phyloP scores from a whole-genome alignment of 2,113 vertebrate species.

The Antechinus flavipes region DNA sequence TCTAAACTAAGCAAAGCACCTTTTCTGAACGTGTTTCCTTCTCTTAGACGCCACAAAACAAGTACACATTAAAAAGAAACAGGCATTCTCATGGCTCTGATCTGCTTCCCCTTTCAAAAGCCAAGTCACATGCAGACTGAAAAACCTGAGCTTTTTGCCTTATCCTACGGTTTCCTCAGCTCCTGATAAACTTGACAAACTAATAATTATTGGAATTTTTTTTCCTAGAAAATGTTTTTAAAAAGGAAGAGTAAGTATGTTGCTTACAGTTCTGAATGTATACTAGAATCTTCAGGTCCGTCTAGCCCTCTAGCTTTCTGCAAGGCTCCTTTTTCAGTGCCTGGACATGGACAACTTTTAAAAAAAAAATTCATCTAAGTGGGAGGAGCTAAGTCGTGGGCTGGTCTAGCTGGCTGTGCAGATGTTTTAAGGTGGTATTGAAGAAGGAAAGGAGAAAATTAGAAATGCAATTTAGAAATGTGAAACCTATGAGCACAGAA shows the following conservation, averaged over 20 bases:
- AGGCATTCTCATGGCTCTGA: not conserved
- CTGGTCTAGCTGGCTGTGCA: conserved; percentile 15
- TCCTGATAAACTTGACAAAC: not conserved
- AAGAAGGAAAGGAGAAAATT: not conserved
- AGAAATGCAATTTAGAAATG: not conserved
- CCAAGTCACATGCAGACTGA: not conserved
- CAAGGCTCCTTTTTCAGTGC: conserved; percentile 23
- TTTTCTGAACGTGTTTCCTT: not conserved
- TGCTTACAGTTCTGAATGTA: conserved; percentile 73
- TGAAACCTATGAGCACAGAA: not conserved
- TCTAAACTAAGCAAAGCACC: not conserved
- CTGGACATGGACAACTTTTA: conserved; percentile 11
- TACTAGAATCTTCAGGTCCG: conserved; percentile 57
- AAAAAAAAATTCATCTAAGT: not conserved
- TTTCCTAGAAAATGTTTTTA: not conserved
- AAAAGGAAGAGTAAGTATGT: conserved; percentile 12
- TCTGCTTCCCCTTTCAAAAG: conserved; percentile 3
- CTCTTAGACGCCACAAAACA: not conserved
- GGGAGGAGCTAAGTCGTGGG: conserved; percentile 68
- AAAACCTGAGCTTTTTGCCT: not conserved
- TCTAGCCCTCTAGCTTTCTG: conserved; percentile 38
- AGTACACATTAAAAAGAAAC: not conserved
- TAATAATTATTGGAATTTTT: not conserved
- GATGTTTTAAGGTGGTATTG: conserved; percentile 77
- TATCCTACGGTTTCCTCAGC: not conserved